Evolutionary conservation across 2,113 vertebrate genomes (phyloP), one percentile per base, ranked within the genome.

Genomic region (Brachypteracias leptosomus): DNA sequence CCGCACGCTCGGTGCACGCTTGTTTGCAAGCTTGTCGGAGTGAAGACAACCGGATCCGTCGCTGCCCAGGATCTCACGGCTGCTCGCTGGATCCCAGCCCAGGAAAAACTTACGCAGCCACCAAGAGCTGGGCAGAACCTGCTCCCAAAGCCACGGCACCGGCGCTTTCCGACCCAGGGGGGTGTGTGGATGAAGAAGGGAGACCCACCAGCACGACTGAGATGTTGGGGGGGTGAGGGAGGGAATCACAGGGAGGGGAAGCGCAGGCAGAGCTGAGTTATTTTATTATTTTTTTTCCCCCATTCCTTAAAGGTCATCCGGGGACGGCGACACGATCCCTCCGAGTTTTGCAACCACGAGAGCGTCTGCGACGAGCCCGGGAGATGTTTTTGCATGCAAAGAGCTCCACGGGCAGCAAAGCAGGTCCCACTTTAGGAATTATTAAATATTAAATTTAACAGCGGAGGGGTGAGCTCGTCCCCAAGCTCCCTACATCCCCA

Each of bases 161-260:
- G 22, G 62, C 62, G 0, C 33, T 35, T 6, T 35, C 75, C 40
- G 0, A 42, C 9, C 16, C 20, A 26, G 62, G 35, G 38, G 61
- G 36, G 2, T 47, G 11, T 7, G 18, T 16, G 49, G 28, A 38
- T 29, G 13, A 26, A 15, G 10, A 19, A 4, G 31, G 42, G 11
- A 31, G 3, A 33, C 6, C 58, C 15, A 61, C 31, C 55, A 20
- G 14, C 35, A 36, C 6, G 4, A 31, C 14, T 0, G 15, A 33
- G 38, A 54, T 35, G 42, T 47, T 63, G 7, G 42, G 52, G 29
- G 21, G 29, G 28, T 2, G 3, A 3, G 20, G 19, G 26, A 33
- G 29, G 51, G 36, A 22, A 31, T 7, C 0, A 0, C 6, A 0
- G 46, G 1, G 31, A 22, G 7, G 47, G 47, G 57, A 38, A 74